A percentile compares a stretch with the other conserved stretches of the same genome.
Conservation (phyloP, 2,797 vertebrate genomes). For the Enteromius radiatus region DNA sequence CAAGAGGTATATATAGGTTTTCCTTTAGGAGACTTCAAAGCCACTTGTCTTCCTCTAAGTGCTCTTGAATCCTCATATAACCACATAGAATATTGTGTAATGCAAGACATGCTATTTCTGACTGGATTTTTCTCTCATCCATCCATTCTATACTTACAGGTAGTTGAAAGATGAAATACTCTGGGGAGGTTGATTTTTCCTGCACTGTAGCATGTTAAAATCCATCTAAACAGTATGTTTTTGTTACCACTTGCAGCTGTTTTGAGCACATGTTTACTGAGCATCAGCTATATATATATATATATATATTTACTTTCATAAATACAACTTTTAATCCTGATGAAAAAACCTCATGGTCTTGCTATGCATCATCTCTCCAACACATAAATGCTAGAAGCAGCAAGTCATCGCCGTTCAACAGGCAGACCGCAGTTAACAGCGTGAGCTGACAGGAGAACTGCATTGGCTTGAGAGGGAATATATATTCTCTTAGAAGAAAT, state of each 20-base stretch:
- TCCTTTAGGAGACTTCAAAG: constrained; percentile 8
- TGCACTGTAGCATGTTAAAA: neutral
- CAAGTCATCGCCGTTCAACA: constrained; percentile 14
- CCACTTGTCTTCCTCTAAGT: constrained; percentile 20
- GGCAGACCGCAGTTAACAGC: constrained; percentile 29
- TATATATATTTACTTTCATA: neutral
- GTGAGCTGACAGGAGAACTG: constrained; percentile 25
- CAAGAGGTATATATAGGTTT: constrained; percentile 11
- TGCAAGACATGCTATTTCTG: neutral
- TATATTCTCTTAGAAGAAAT: constrained; percentile 41
- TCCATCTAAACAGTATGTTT: neutral
- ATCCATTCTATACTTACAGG: neutral
- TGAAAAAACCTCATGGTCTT: neutral
- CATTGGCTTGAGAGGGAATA: constrained; percentile 24
- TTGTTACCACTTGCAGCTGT: neutral
- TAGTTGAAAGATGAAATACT: neutral
- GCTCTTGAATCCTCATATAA: constrained; percentile 12
- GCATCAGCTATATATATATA: neutral
- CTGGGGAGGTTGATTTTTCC: neutral
- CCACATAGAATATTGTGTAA: constrained; percentile 18
- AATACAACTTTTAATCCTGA: neutral
- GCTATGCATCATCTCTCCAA: neutral
- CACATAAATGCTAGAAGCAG: constrained; percentile 9
- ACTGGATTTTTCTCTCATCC: neutral
- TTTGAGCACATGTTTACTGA: neutral